These are phyloP conservation scores for Xylota segnis DNA, from an alignment of 2,888 invertebrate genomes.

Conservation along the genomic window DNA sequence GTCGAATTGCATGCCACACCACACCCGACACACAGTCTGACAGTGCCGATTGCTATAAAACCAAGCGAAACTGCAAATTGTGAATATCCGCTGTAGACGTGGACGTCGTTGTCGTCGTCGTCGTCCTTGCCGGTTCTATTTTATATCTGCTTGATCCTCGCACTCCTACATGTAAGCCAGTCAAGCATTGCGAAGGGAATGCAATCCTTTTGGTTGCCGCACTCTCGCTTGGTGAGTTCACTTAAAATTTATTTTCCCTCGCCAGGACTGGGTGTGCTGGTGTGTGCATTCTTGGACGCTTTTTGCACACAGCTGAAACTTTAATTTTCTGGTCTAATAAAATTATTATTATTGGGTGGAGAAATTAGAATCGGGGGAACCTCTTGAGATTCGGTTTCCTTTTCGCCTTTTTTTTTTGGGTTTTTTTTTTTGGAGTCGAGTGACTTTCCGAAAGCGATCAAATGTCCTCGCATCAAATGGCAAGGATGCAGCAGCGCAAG, in stretches of 20 bases:
- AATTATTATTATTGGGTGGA: slow-evolving; percentile 70
- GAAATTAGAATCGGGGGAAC: slow-evolving; percentile 42
- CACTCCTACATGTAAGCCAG: not conserved
- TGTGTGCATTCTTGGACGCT: slow-evolving; percentile 44
- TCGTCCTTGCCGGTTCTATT: not conserved
- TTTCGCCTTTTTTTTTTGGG: not conserved
- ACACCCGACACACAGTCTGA: slow-evolving; percentile 6
- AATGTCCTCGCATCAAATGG: slow-evolving; percentile 2
- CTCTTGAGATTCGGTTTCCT: not conserved
- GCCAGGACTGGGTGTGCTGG: too few species aligned
- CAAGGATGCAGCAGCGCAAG: not conserved
- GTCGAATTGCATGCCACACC: not conserved
- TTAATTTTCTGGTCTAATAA: slow-evolving; percentile 77
- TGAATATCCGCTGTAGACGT: slow-evolving; percentile 26
- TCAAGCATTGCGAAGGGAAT: slow-evolving; percentile 34
- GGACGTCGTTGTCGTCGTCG: not conserved
- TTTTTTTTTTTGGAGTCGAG: not conserved
- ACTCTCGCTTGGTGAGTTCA: slow-evolving; percentile 48
- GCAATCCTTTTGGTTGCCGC: slow-evolving; percentile 48
- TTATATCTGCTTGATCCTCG: slow-evolving; percentile 49
- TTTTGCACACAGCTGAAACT: slow-evolving; percentile 57
- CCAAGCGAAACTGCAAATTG: slow-evolving; percentile 61
- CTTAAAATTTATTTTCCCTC: slow-evolving; percentile 61
- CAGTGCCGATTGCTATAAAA: slow-evolving; percentile 46
- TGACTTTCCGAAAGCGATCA: not conserved